Evolutionary conservation across 2,888 invertebrate species (phyloP).

Genomic region (Drosophila meridiana): DNA sequence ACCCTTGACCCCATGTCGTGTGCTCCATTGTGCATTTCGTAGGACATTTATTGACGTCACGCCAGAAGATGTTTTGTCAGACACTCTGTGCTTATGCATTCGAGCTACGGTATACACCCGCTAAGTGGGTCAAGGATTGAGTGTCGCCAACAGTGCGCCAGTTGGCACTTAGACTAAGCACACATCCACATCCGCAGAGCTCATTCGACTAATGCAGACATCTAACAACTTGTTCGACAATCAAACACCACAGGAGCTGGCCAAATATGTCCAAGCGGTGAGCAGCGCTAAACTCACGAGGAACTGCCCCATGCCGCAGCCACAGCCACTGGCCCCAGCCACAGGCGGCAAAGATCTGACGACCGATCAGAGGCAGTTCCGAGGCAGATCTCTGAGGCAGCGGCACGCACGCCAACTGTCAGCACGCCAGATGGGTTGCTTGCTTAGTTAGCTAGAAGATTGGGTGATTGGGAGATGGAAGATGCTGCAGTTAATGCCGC

Average conservation of each 20-base stretch:
- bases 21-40: conserved; percentile 12
- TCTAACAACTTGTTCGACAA: conserved; percentile 47
- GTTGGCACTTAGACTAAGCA: conserved; percentile 32
- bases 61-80: conserved; percentile 18
- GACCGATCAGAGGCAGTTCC: conserved; percentile 18
- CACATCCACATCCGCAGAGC: conserved; percentile 20
- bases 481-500: conserved; percentile 53
- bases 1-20: conserved; percentile 40
- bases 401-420: conserved; percentile 66
- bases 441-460: conserved; percentile 20
- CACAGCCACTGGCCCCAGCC: neutral
- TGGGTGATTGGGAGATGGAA: conserved; percentile 17
- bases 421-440: conserved; percentile 55
- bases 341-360: conserved; percentile 49
- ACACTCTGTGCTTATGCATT: conserved; percentile 32
- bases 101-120: conserved; percentile 4
- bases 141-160: conserved; percentile 16
- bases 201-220: conserved; percentile 40
- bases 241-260: conserved; percentile 49
- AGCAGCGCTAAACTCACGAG: conserved; percentile 28
- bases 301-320: neutral
- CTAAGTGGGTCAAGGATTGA: conserved; percentile 72
- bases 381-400: conserved; percentile 22
- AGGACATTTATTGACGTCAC: conserved; percentile 59
- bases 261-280: conserved; percentile 28